Percentiles rank a stretch among this genome's conserved stretches.
Evolutionary conservation across 2,797 vertebrate genomes (phyloP).

Genomic region (Coreius guichenoti): DNA sequence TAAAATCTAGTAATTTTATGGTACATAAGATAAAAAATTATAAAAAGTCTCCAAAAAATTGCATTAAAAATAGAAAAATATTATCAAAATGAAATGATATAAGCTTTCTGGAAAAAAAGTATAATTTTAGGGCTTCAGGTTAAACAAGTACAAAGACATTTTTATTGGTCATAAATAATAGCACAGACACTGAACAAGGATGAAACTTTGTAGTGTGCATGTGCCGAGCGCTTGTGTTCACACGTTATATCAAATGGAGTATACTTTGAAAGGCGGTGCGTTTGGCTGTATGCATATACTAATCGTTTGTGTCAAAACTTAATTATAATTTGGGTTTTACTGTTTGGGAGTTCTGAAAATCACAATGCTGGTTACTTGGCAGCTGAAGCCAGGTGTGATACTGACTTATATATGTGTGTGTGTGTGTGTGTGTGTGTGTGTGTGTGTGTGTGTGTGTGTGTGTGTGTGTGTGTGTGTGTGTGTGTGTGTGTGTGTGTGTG

Average conservation of each 20-base stretch:
- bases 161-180: neutral
- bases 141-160: neutral
- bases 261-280: neutral
- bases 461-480: constrained; percentile 12
- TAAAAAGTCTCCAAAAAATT: no score
- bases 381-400: neutral
- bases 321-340: neutral
- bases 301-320: neutral
- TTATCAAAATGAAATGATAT: no score
- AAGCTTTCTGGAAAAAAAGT: no score
- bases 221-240: neutral
- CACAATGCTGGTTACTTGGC: neutral
- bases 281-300: neutral
- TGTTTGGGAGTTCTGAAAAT: neutral
- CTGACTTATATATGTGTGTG: neutral
- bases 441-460: constrained; percentile 19
- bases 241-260: neutral
- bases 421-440: constrained; percentile 21
- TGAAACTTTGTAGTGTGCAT: neutral
- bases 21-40: no score
- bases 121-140: no score
- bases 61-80: no score
- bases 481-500: constrained; percentile 24
- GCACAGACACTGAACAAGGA: neutral
- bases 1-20: no score